Conservation (phyloP, 2,113 vertebrate species). For the Myxocyprinus asiaticus region DNA sequence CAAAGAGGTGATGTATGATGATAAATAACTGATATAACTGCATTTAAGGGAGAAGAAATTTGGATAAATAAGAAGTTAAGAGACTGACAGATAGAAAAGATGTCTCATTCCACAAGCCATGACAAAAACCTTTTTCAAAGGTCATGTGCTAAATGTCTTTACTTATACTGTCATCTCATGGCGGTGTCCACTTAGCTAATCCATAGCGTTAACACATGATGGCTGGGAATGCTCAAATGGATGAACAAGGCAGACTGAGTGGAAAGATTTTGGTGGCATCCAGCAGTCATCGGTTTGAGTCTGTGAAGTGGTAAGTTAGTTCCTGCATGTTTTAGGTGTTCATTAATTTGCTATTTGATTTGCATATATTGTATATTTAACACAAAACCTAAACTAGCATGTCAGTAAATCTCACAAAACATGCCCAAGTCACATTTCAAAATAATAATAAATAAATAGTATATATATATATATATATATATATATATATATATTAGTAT, state of each 20-base stretch:
- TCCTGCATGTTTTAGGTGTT: too few relatives aligned
- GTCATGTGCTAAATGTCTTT: neutral
- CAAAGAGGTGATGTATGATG: neutral
- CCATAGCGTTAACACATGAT: neutral
- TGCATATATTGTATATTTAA: too few relatives aligned
- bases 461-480: too few relatives aligned
- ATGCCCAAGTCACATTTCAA: too few relatives aligned
- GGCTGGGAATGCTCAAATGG: neutral
- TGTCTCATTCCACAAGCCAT: neutral
- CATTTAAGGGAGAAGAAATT: neutral
- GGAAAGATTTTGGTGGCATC: constrained; percentile 5
- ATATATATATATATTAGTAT: too few relatives aligned
- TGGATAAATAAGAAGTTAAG: neutral
- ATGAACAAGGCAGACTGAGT: neutral
- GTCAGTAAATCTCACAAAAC: too few relatives aligned
- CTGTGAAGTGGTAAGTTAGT: too few relatives aligned
- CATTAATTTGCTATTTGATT: too few relatives aligned
- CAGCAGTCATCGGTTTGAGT: neutral
- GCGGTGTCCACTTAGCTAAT: neutral
- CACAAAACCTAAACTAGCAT: too few relatives aligned
- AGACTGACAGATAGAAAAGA: neutral
- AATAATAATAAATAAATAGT: too few relatives aligned
- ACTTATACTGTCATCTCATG: neutral
- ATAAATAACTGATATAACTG: neutral
- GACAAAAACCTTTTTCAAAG: neutral